Base-by-base conservation (phyloP, 2,888 invertebrate species). In the Agrochola circellaris region DNA sequence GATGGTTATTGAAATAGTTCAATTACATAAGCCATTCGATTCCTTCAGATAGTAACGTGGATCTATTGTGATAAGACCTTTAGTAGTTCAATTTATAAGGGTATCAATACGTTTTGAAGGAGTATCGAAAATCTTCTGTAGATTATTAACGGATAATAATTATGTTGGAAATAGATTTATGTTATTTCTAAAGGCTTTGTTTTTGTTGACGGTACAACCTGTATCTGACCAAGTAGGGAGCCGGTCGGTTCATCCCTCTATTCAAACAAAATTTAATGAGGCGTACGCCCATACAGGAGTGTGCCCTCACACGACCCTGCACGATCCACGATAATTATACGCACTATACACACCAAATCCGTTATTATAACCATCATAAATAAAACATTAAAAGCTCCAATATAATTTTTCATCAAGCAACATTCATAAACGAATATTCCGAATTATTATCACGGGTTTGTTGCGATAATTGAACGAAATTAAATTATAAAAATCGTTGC, bases 211-310 rank as follows among this genome's bases (percentile, higher is more conserved):
- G 61, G 84, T 94, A 92, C 91, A 70, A 82, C 83, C 80, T 87
- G 88, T 89, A 89, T 92, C 91, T 93, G 94, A 92, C 94, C 93
- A 92, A 92, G 92, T 89, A 89, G 83, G 85, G 81, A 86, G 88
- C 87, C 87, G 88, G 90, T 88, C 86, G 90, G 92, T 92, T 94
- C 94, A 94, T 94, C 95, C 94, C 95, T 95, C 96, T 95, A 95
- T 96, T 95, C 96, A 96, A 96, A 96, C 95, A 95, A 94, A 95
- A 95, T 95, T 95, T 96, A 96, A 96, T 96, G 95, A 96, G 95
- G 94, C 95, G 92, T 93, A 89, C 91, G 90, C 86, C 90, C 89
- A 91, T 91, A 92, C 90, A 88, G 81, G 79, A 85, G 82, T 77
- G 85, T 85, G 84, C 74, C 84, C 79, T 30, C 81, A 74, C 81